Evolutionary conservation across 1,140 invertebrate genomes (phyloP), one percentile per base, ranked within the genome.

Genomic region (Matsumurasca onukii): DNA sequence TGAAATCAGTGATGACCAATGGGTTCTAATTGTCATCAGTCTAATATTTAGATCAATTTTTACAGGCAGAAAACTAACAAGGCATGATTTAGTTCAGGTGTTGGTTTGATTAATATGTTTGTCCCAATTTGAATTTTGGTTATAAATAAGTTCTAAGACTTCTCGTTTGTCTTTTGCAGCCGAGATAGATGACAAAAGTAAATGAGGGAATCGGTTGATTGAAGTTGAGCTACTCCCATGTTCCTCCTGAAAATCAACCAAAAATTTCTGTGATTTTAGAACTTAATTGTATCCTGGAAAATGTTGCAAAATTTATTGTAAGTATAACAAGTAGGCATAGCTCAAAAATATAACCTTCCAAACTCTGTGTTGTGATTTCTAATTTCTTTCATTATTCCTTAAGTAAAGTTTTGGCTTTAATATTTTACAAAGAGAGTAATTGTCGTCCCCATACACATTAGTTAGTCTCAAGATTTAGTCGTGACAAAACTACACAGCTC

Each of bases 191-290:
- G 55, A 59, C 24, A 5, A 2, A 27, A 51, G 25, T 39, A 39
- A 17, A 39, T 39, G 34, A 39, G 34, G 17, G 5, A 9, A 39
- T 39, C 34, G 34, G 24, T 59, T 9, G 24, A 59, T 29, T 59
- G 24, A 59, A 59, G 55, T 59, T 27, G 55, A 59, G 9, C 55
- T n/a, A 59, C 49, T 52, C 12, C 3, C 55, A 59, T 27, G 24
- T 59, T 24, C 24, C n/a, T n/a, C n/a, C 34, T 39, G 34, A 39
- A 39, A 39, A 39, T 27, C 55, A 9, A n/a, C 55, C 55, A 27
- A 59, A 59, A 3, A 13, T 39, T 59, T 59, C 55, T 59, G 55
- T 59, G 55, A 59, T 59, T 39, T 59, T 59, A 59, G 55, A 12
- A 51, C n/a, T 51, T 52, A 52, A 52, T 22, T 2, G 15, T 59